Percentiles rank a stretch among this genome's conserved stretches.
phyloP scores from a whole-genome alignment of 2,888 invertebrate species.

The Agrypnus murinus region DNA sequence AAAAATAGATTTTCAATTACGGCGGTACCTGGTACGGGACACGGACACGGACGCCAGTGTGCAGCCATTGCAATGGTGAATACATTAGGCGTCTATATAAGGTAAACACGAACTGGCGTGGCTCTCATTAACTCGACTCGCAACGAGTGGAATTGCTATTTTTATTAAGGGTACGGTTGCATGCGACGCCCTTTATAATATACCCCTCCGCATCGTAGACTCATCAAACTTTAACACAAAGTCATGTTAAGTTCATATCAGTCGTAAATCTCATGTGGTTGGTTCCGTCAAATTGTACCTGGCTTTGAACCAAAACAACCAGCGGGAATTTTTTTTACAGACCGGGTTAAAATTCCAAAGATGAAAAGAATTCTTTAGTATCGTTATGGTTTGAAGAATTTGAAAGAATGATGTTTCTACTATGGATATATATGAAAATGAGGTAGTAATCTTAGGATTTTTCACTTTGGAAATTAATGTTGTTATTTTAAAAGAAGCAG shows the following conservation, averaged over 20 bases:
- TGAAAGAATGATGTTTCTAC: conserved; percentile 7
- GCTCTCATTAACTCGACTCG: conserved; percentile 55
- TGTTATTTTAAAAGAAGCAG: too few species aligned
- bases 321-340: conserved; percentile 24
- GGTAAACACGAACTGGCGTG: conserved; percentile 58
- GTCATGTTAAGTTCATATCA: conserved; percentile 41
- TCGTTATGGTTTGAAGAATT: conserved; percentile 25
- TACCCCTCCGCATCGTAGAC: conserved; percentile 28
- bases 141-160: conserved; percentile 49
- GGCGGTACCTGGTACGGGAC: conserved; percentile 55
- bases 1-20: conserved; percentile 58
- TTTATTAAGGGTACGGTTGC: conserved; percentile 48
- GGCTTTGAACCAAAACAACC: conserved; percentile 23
- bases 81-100: conserved; percentile 56
- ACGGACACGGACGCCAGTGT: conserved; percentile 37
- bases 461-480: too few species aligned
- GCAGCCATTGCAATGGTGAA: conserved; percentile 52
- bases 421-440: conserved; percentile 4
- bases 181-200: conserved; percentile 44
- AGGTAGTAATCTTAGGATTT: background rate
- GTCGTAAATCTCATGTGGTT: conserved; percentile 35
- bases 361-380: conserved; percentile 18
- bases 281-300: conserved; percentile 32
- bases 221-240: conserved; percentile 44
- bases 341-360: conserved; percentile 32